Evolutionary conservation across 2,797 vertebrate species (phyloP).

Genomic region (Hozukius guyotensis): DNA sequence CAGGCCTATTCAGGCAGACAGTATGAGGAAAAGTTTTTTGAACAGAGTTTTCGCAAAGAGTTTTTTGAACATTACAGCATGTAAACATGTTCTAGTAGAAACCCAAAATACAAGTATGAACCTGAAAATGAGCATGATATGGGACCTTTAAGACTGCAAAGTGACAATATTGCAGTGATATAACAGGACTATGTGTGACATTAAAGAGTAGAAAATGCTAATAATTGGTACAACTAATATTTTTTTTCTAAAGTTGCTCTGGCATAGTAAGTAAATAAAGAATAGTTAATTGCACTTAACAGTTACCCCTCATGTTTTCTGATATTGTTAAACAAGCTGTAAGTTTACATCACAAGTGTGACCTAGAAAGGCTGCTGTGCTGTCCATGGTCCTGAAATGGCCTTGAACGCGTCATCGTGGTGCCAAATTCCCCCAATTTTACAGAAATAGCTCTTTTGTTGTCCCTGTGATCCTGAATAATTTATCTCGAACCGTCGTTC

Average conservation of each 20-base stretch:
- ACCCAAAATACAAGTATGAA: no score
- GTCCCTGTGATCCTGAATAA: conserved; percentile 76
- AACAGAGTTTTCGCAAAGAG: no score
- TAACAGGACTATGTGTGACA: no score
- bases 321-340: not conserved
- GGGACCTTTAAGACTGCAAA: not conserved
- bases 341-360: not conserved
- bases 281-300: not conserved
- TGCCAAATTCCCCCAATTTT: conserved; percentile 27
- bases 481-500: conserved; percentile 61
- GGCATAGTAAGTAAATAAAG: not conserved
- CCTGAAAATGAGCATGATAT: no score
- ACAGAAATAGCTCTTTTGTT: conserved; percentile 68
- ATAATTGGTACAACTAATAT: not conserved
- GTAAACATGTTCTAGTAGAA: no score
- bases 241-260: not conserved
- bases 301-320: not conserved
- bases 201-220: not conserved
- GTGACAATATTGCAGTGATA: not conserved
- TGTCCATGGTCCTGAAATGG: conserved; percentile 34
- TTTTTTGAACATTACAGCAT: no score
- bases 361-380: conserved; percentile 23
- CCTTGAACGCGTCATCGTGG: not conserved
- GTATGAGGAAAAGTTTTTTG: no score
- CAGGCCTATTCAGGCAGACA: no score